phyloP scores from a whole-genome alignment of 2,113 vertebrate genomes.

The Arothron firmamentum region DNA sequence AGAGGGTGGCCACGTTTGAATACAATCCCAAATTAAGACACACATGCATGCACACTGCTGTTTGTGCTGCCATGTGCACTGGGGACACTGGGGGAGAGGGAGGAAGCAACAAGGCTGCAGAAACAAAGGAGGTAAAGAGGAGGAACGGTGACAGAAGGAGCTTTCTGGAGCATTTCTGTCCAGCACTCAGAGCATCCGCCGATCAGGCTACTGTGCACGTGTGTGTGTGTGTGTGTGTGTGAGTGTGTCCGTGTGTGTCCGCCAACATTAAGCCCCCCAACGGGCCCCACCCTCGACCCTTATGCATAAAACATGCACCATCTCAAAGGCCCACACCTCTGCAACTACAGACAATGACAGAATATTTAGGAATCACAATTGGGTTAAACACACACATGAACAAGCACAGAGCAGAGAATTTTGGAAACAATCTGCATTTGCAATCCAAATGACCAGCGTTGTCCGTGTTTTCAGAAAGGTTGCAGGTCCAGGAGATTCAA shows the following conservation, averaged over 20 bases:
- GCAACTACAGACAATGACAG: slow-evolving; percentile 32
- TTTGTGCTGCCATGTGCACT: slow-evolving; percentile 17
- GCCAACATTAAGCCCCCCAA: slow-evolving; percentile 41
- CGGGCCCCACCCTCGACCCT: slow-evolving; percentile 60
- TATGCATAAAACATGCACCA: slow-evolving; percentile 70
- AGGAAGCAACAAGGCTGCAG: slow-evolving; percentile 24
- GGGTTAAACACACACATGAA: slow-evolving; percentile 26
- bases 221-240: slow-evolving; percentile 19
- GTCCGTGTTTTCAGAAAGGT: slow-evolving; percentile 11
- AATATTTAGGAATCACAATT: slow-evolving; percentile 42
- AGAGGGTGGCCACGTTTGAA: slow-evolving; percentile 2
- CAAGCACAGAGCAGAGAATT: slow-evolving; percentile 3
- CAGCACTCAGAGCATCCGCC: slow-evolving; percentile 55
- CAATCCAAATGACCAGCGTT: slow-evolving; percentile 14
- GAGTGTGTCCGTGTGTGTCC: slow-evolving; percentile 37
- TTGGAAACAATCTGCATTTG: slow-evolving; percentile 13
- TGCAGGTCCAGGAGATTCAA: slow-evolving; percentile 29
- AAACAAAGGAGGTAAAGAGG: slow-evolving; percentile 45
- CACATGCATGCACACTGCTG: slow-evolving; percentile 19
- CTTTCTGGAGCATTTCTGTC: slow-evolving; percentile 59
- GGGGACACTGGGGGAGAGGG: slow-evolving; percentile 25
- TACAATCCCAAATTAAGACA: slow-evolving; percentile 40
- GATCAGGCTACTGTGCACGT: slow-evolving; percentile 34
- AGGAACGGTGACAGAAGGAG: slow-evolving; percentile 36
- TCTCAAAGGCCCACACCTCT: slow-evolving; percentile 53